Percentiles rank a stretch among this genome's conserved stretches.
phyloP scores from a whole-genome alignment of 2,888 invertebrate genomes.

The Caenorhabditis wallacei region DNA sequence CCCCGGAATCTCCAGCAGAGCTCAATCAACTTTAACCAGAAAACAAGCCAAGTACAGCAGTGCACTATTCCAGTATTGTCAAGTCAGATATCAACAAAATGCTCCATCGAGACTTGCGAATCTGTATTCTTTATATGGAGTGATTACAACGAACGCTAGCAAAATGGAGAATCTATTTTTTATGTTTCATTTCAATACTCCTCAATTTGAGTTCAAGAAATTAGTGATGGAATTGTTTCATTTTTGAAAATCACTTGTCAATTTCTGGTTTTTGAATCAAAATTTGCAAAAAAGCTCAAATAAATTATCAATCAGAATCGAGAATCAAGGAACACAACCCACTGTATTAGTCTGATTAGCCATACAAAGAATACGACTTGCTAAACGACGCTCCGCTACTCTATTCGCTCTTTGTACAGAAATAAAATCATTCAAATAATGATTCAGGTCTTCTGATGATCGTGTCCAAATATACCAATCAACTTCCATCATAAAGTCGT shows the following conservation, averaged over 20 bases:
- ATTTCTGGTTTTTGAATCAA: not conserved
- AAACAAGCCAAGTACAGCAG: not conserved
- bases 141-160: not conserved
- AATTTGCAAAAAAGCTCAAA: no score
- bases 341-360: not conserved
- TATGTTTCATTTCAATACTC: conserved; percentile 7
- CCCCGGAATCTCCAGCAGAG: not conserved
- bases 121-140: conserved; percentile 1
- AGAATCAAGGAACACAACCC: not conserved
- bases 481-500: not conserved
- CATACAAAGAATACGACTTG: not conserved
- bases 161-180: not conserved
- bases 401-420: not conserved
- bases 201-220: conserved; percentile 16
- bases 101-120: conserved; percentile 11
- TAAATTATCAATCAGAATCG: no score
- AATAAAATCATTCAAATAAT: not conserved
- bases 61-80: not conserved
- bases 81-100: conserved; percentile 1
- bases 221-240: conserved; percentile 2
- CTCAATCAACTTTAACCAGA: not conserved
- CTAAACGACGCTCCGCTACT: not conserved
- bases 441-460: not conserved
- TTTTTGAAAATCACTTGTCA: not conserved
- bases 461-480: not conserved